Base-by-base conservation (phyloP, 92 coral and sea anemone genomes). In the Epizoanthus fatuus region DNA sequence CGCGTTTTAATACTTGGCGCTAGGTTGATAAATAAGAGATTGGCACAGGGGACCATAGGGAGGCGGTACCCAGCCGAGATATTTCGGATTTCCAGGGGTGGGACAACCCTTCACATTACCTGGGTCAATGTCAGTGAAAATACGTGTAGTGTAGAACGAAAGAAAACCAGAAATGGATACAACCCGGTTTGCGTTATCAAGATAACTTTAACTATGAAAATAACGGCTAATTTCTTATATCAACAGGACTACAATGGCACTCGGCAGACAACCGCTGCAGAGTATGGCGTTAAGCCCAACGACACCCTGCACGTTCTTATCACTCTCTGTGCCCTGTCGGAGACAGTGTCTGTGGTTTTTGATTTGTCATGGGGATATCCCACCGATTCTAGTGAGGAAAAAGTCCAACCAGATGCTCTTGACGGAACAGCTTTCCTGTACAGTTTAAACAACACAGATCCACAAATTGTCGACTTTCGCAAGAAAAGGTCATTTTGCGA, bases 351-450 rank as follows among this genome's bases (percentile, higher is more conserved):
- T 69, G 74, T 69, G 52, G 74, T 13, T 4, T 69, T 69, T 13
- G 74, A 69, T 52, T 42, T 69, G 55, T 69, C 74, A 52, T 69
- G 74, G 74, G 74, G 54, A 69, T 69, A 69, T 44, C 74, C 74
- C 14, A 69, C 55, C 53, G 74, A 40, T 11, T 39, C 74, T 2
- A 29, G 15, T 12, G 54, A 40, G 22, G 72, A 45, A 20, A 10
- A 42, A 11, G 74, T 69, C 74, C 1, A 69, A 44, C 54, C 29
- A 16, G 74, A 69, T 35, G 74, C 74, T 14, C 55, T 69, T 3
- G 74, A 69, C 7, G 74, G 15, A 4, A 16, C 74, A 39, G 74
- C 74, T 12, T 69, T 69, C 55, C 74, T 69, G 7, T 69, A 39
- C 74, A 69, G 16, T 44, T 52, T 14, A 69, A 40, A 35, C 12